Percentiles rank a stretch among this genome's conserved stretches.
phyloP scores from a whole-genome alignment of 2,797 vertebrate genomes.

The Eptatretus atami region DNA sequence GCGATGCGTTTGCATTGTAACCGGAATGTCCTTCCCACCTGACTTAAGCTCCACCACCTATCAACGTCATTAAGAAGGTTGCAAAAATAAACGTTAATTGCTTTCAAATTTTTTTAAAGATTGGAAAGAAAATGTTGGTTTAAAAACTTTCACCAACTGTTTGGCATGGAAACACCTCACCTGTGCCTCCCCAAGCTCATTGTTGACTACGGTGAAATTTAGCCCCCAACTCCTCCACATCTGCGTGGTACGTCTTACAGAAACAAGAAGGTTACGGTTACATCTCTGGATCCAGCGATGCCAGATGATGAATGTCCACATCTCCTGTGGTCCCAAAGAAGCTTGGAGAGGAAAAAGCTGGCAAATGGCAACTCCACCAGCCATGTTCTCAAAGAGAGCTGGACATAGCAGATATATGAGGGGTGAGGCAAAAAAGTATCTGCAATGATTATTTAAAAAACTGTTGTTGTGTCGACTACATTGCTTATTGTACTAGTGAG shows the following conservation, averaged over 20 bases:
- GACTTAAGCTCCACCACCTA: slow-evolving; percentile 72
- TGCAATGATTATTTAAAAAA: not conserved
- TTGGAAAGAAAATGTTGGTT: no score
- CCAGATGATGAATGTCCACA: slow-evolving; percentile 89
- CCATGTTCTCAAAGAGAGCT: slow-evolving; percentile 97
- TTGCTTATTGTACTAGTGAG: slow-evolving; percentile 2
- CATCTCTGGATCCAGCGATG: slow-evolving; percentile 80
- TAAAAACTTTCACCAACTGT: no score
- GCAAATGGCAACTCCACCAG: slow-evolving; percentile 86
- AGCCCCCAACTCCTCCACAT: slow-evolving; percentile 79
- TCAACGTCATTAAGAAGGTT: slow-evolving; percentile 8
- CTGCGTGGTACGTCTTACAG: slow-evolving; percentile 86
- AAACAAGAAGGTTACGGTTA: slow-evolving; percentile 89
- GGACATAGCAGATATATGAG: slow-evolving; percentile 6
- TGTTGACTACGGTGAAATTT: slow-evolving; percentile 92
- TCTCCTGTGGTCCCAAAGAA: slow-evolving; percentile 84
- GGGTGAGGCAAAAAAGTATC: no score
- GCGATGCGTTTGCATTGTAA: slow-evolving; percentile 83
- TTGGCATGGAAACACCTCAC: slow-evolving; percentile 14
- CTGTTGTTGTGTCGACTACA: slow-evolving; percentile 4
- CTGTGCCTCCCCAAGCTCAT: slow-evolving; percentile 87
- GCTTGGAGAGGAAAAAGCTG: slow-evolving; percentile 82
- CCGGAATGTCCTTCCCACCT: slow-evolving; percentile 69
- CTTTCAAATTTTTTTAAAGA: no score
- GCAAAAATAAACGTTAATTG: not conserved